Evolutionary conservation across 2,113 vertebrate genomes (phyloP).

Genomic region (Heptranchias perlo): DNA sequence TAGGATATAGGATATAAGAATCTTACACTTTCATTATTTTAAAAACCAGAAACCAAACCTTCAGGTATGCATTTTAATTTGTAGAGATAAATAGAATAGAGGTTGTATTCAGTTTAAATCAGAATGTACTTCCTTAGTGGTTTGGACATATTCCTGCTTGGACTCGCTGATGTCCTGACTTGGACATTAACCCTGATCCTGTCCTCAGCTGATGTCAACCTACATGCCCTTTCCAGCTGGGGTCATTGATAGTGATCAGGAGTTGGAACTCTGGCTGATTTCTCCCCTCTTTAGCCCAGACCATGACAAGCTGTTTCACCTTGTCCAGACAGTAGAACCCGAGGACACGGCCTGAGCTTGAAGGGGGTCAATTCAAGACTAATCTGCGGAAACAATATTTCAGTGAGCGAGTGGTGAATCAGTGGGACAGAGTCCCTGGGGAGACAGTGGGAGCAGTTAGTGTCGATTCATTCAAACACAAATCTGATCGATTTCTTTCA

Average conservation of each 20-base stretch:
- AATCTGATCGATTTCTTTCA: background rate
- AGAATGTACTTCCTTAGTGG: background rate
- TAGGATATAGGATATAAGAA: background rate
- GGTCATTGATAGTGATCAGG: background rate
- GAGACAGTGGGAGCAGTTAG: background rate
- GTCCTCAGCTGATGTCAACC: background rate
- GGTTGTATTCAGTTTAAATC: background rate
- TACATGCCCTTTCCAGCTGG: background rate
- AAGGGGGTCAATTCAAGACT: background rate
- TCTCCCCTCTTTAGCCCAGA: background rate
- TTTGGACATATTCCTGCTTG: background rate
- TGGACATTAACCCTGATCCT: background rate
- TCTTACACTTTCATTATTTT: background rate
- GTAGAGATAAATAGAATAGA: background rate
- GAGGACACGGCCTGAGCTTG: background rate
- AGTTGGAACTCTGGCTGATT: background rate
- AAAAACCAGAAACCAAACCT: background rate
- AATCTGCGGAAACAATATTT: background rate
- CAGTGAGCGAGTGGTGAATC: background rate
- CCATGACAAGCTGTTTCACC: background rate
- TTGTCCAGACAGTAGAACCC: background rate
- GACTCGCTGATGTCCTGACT: background rate
- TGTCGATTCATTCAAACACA: background rate
- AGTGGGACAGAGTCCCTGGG: background rate
- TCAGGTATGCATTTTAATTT: background rate